These are phyloP conservation scores for Coilia nasus DNA, from an alignment of 2,797 vertebrate genomes.

Conservation along the genomic window DNA sequence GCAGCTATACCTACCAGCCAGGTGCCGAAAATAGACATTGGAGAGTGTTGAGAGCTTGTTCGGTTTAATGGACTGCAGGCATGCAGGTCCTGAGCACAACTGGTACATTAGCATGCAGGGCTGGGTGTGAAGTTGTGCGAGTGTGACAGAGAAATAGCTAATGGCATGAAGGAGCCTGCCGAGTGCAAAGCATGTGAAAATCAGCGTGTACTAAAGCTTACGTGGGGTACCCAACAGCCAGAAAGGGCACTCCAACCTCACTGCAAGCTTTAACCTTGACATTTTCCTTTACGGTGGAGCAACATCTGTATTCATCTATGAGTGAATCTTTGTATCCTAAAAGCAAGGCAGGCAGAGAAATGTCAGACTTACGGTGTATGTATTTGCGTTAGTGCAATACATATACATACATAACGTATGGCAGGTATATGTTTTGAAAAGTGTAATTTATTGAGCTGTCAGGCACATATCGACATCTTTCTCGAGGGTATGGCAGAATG, in stretches of 20 bases:
- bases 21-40: constrained; percentile 8
- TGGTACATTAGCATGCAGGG: neutral
- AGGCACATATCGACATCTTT: neutral
- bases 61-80: neutral
- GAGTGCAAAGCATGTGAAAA: too few species aligned
- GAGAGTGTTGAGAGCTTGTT: neutral
- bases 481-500: neutral
- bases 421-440: neutral
- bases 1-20: neutral
- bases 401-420: too few species aligned
- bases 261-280: too few species aligned
- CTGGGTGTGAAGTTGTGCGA: neutral
- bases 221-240: too few species aligned
- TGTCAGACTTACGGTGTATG: neutral
- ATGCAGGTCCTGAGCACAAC: neutral
- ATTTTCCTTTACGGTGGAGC: too few species aligned
- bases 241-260: too few species aligned
- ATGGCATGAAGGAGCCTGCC: neutral
- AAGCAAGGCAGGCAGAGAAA: neutral
- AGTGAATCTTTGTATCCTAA: neutral
- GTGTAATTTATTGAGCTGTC: neutral
- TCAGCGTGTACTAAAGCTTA: too few species aligned
- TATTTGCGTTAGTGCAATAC: neutral
- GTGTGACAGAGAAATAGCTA: too few species aligned
- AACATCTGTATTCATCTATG: neutral